Conservation (phyloP, 2,797 vertebrate genomes). For the Eidolon dupreanum region DNA sequence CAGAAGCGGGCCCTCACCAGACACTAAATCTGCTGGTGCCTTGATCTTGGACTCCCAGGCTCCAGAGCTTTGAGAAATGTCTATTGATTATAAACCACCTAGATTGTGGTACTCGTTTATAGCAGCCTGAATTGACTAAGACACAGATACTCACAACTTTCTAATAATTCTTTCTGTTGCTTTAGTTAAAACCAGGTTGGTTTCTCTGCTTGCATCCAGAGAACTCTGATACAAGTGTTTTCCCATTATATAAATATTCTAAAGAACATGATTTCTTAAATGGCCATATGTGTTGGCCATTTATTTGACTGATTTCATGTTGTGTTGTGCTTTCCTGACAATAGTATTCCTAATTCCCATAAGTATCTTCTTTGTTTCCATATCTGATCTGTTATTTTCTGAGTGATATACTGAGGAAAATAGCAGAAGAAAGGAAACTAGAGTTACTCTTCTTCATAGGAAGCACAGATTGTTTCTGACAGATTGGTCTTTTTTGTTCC, state of each 20-base stretch:
- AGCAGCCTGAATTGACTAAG: not conserved
- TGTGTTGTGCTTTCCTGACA: not conserved
- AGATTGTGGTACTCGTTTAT: not conserved
- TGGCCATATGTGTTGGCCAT: not conserved
- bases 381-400: not conserved
- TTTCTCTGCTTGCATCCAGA: not conserved
- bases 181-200: not conserved
- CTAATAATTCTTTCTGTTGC: not conserved
- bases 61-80: not conserved
- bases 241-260: conserved; percentile 8
- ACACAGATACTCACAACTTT: not conserved
- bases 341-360: not conserved
- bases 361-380: not conserved
- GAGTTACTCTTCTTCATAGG: not conserved
- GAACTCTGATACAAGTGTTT: not conserved
- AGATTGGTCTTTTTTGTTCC: not conserved
- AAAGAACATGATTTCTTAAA: not conserved
- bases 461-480: not conserved
- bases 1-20: not conserved
- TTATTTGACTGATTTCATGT: not conserved
- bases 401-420: not conserved
- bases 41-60: not conserved
- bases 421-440: not conserved
- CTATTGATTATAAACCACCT: not conserved
- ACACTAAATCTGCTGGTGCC: not conserved